Percentiles rank a stretch among this genome's conserved stretches.
Conservation (phyloP, 1,140 invertebrate genomes). For the Sminthurides bifidus region DNA sequence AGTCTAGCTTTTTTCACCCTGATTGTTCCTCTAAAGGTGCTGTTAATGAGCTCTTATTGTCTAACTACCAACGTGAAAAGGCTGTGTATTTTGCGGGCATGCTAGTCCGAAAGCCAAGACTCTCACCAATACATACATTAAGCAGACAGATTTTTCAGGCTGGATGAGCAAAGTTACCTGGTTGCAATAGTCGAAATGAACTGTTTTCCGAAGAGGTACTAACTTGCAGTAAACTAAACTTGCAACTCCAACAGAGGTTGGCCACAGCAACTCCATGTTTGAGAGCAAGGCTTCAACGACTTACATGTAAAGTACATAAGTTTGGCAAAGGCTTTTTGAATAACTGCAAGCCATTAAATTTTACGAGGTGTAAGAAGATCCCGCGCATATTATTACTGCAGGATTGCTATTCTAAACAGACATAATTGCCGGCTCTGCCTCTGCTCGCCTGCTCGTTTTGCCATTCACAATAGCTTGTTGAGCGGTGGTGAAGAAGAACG, state of each 20-base stretch:
- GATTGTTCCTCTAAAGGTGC: constrained; percentile 15
- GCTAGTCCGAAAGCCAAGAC: background rate
- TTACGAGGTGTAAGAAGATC: constrained; percentile 5
- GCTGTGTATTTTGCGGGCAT: background rate
- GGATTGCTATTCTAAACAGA: background rate
- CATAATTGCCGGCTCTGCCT: no score
- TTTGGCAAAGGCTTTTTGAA: background rate
- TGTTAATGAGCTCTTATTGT: constrained; percentile 17
- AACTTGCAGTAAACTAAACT: no score
- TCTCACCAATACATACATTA: background rate
- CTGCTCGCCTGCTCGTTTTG: no score
- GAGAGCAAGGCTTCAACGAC: no score
- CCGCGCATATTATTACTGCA: background rate
- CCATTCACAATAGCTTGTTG: no score
- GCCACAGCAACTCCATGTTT: no score
- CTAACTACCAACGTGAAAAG: background rate
- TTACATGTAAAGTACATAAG: background rate
- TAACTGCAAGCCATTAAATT: constrained; percentile 1
- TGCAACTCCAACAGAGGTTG: no score
- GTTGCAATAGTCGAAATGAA: no score
- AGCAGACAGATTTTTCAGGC: no score
- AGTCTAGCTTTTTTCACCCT: background rate
- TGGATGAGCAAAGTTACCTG: no score
- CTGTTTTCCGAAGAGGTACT: no score
- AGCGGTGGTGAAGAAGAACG: no score